Conservation (phyloP, 2,797 vertebrate genomes). For the Periophthalmus magnuspinnatus region DNA sequence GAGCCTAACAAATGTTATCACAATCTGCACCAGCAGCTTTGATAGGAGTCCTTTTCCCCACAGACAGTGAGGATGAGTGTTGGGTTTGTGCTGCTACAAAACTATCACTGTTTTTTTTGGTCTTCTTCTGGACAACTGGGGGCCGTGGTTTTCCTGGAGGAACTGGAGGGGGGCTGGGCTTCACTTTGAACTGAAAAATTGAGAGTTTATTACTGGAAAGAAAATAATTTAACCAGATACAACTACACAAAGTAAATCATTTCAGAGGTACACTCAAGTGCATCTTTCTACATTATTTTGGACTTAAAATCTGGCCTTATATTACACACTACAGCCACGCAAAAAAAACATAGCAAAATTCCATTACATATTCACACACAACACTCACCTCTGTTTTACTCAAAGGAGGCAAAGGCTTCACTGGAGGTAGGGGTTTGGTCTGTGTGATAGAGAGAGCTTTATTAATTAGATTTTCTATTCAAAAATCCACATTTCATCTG, state of each 20-base stretch:
- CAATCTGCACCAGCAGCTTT: constrained; percentile 15
- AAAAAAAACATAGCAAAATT: background rate
- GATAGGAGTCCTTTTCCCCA: background rate
- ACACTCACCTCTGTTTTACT: constrained; percentile 68
- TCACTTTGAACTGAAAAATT: constrained; percentile 28
- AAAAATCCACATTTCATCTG: background rate
- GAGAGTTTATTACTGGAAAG: background rate
- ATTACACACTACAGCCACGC: background rate
- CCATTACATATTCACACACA: background rate
- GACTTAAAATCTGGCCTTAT: background rate
- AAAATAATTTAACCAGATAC: background rate
- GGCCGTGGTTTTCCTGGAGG: constrained; percentile 54
- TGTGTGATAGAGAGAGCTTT: constrained; percentile 28
- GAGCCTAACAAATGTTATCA: constrained; percentile 3
- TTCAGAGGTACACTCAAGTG: background rate
- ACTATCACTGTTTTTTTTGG: constrained; percentile 19
- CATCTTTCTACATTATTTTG: background rate
- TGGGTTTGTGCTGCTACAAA: constrained; percentile 19
- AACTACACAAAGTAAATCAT: background rate
- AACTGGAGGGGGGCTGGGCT: constrained; percentile 40
- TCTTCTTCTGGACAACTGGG: constrained; percentile 31
- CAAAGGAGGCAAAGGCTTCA: constrained; percentile 68
- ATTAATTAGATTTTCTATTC: background rate
- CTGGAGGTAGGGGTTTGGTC: constrained; percentile 65
- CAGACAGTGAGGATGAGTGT: constrained; percentile 5